Evolutionary conservation across 2,797 vertebrate genomes (phyloP).

Genomic region (Avahi laniger): DNA sequence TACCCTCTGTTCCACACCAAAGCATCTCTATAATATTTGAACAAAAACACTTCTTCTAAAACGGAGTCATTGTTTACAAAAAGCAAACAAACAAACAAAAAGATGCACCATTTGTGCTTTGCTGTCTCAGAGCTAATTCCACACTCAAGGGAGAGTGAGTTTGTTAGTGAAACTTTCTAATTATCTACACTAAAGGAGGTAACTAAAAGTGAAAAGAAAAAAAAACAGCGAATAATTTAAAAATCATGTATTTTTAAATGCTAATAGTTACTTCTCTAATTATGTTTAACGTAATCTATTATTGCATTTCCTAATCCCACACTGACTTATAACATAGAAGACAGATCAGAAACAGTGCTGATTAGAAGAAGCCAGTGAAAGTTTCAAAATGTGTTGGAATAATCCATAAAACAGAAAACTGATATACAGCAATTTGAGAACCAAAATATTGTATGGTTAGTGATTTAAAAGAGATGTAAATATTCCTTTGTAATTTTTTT

Average conservation of each 20-base stretch:
- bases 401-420: not conserved
- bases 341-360: not conserved
- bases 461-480: not conserved
- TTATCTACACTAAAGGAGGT: not conserved
- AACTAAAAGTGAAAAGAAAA: not conserved
- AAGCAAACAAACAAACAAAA: not conserved
- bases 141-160: not conserved
- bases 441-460: not conserved
- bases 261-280: not conserved
- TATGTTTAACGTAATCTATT: not conserved
- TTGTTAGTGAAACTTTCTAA: not conserved
- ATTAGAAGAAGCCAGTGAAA: not conserved
- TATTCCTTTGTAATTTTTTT: not conserved
- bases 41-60: not conserved
- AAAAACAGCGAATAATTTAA: not conserved
- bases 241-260: not conserved
- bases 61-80: not conserved
- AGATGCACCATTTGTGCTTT: not conserved
- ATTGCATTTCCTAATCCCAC: not conserved
- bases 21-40: not conserved
- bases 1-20: not conserved
- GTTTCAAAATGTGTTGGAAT: not conserved
- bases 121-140: not conserved
- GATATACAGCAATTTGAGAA: not conserved
- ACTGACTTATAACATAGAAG: not conserved